phyloP scores from a whole-genome alignment of 2,113 vertebrate genomes.

The Pavo muticus region DNA sequence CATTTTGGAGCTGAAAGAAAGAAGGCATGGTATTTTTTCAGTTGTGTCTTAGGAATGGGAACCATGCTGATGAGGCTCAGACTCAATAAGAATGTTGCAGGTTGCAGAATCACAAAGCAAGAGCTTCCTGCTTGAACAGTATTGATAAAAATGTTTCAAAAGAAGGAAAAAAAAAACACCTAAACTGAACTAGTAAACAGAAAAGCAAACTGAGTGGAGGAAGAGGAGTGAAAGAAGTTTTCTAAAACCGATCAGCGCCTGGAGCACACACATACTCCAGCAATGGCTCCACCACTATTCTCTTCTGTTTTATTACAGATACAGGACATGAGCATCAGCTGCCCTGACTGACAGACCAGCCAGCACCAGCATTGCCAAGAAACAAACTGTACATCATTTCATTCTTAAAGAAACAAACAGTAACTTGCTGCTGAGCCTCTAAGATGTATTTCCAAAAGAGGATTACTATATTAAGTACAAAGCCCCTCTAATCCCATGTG shows the following conservation, averaged over 20 bases:
- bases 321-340: not conserved
- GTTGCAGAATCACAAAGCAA: not conserved
- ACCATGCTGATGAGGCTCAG: not conserved
- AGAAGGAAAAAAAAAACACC: not conserved
- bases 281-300: not conserved
- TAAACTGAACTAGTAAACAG: not conserved
- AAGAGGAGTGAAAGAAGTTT: not conserved
- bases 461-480: not conserved
- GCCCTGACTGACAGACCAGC: not conserved
- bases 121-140: not conserved
- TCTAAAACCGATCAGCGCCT: not conserved
- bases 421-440: not conserved
- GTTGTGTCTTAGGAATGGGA: not conserved
- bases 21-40: not conserved
- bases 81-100: not conserved
- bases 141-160: not conserved
- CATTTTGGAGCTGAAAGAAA: not conserved
- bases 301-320: not conserved
- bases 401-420: constrained; percentile 18
- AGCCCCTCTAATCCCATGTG: not conserved
- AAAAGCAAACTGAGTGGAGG: not conserved
- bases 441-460: constrained; percentile 3
- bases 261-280: not conserved
- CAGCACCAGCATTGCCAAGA: not conserved
- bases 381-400: not conserved